Percentiles rank a stretch among this genome's conserved stretches.
phyloP scores from a whole-genome alignment of 2,888 invertebrate species.

The Rhogogaster chlorosoma region DNA sequence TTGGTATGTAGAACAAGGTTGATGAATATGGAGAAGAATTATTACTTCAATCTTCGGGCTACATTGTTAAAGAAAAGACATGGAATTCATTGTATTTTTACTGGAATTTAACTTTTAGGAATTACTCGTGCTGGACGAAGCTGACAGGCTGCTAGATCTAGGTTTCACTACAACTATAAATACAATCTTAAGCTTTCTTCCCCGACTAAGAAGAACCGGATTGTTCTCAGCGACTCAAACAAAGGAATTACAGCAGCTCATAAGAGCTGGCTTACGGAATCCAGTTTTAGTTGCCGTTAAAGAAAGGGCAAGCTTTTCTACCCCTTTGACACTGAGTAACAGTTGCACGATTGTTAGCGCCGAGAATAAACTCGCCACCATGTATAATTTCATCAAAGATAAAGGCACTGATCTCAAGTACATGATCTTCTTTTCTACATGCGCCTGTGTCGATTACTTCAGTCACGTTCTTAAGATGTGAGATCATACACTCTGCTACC shows the following conservation, averaged over 20 bases:
- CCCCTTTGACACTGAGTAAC: constrained; percentile 86
- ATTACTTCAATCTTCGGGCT: background rate
- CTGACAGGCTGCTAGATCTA: constrained; percentile 95
- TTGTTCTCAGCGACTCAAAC: constrained; percentile 99
- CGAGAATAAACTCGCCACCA: constrained; percentile 89
- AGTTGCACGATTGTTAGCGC: constrained; percentile 89
- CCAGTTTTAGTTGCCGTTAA: constrained; percentile 94
- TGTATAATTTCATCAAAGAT: constrained; percentile 88
- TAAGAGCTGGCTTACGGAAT: constrained; percentile 96
- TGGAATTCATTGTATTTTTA: background rate
- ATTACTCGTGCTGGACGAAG: constrained; percentile 96
- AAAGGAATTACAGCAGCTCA: constrained; percentile 93
- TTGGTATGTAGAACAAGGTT: constrained; percentile 80
- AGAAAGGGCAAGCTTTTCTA: constrained; percentile 89
- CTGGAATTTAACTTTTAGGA: constrained; percentile 82
- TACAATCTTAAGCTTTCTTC: constrained; percentile 93
- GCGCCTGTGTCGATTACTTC: constrained; percentile 97
- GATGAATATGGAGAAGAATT: constrained; percentile 6
- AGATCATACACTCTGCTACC: constrained; percentile 59
- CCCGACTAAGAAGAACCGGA: constrained; percentile 96
- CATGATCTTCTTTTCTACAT: constrained; percentile 95
- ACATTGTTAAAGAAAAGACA: background rate
- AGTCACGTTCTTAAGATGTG: constrained; percentile 73
- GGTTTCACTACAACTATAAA: constrained; percentile 93
- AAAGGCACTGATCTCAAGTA: constrained; percentile 82